Evolutionary conservation across 1,140 invertebrate genomes (phyloP).

Genomic region (Nephotettix cincticeps): DNA sequence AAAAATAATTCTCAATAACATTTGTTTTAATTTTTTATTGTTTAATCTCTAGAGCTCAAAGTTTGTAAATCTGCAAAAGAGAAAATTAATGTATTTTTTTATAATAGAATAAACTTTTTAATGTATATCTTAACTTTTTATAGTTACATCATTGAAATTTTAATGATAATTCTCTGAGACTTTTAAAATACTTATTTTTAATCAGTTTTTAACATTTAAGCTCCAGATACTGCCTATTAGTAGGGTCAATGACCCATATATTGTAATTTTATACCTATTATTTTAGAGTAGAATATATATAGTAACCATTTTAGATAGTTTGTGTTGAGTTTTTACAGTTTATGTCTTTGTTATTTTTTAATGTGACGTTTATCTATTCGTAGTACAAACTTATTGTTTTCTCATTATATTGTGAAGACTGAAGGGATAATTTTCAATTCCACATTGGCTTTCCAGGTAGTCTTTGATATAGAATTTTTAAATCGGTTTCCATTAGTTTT

Average conservation of each 20-base stretch:
- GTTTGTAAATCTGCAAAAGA: background rate
- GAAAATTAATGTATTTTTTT: background rate
- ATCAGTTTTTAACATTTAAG: no score
- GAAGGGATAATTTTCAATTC: constrained; percentile 19
- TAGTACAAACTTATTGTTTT: background rate
- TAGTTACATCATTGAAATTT: background rate
- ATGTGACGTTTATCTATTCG: background rate
- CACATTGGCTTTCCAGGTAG: constrained; percentile 11
- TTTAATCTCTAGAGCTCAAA: background rate
- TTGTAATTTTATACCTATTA: background rate
- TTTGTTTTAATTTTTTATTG: background rate
- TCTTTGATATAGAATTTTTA: background rate
- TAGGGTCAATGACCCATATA: background rate
- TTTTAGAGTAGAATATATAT: background rate
- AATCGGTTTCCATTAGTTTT: background rate
- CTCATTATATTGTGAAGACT: constrained; percentile 6
- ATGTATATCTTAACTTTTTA: background rate
- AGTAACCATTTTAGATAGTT: background rate
- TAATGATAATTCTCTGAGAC: background rate
- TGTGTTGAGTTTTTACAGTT: background rate
- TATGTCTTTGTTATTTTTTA: background rate
- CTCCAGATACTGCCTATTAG: background rate
- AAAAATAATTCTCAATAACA: background rate
- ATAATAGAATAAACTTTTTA: background rate
- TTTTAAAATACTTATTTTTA: no score